Conservation (phyloP, 2,888 invertebrate species). For the Icerya purchasi region DNA sequence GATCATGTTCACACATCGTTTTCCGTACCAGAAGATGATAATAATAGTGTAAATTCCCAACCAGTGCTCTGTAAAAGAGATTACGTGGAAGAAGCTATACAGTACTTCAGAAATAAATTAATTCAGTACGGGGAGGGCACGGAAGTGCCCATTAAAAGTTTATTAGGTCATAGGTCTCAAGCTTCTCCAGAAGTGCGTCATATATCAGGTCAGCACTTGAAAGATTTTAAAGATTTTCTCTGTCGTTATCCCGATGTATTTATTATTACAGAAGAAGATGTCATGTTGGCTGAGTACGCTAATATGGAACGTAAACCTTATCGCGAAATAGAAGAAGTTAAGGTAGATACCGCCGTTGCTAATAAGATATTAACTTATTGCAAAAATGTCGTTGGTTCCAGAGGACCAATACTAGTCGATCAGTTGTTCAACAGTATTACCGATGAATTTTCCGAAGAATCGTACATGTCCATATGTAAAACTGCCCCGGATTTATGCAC, state of each 20-base stretch:
- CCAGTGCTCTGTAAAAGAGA: constrained; percentile 39
- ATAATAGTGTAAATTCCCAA: constrained; percentile 21
- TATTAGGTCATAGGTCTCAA: constrained; percentile 87
- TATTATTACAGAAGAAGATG: constrained; percentile 57
- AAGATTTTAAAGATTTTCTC: constrained; percentile 81
- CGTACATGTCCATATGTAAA: constrained; percentile 72
- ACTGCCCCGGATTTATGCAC: constrained; percentile 73
- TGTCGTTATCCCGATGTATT: constrained; percentile 65
- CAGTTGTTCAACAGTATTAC: constrained; percentile 65
- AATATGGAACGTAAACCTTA: constrained; percentile 42
- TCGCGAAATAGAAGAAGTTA: constrained; percentile 48
- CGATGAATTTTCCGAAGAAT: constrained; percentile 49
- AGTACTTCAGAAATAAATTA: constrained; percentile 89
- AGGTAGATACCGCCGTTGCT: constrained; percentile 64
- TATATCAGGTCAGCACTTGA: constrained; percentile 80
- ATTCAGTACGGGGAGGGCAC: constrained; percentile 85
- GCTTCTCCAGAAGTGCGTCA: constrained; percentile 93
- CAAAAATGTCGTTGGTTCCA: constrained; percentile 56
- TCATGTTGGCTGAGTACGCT: constrained; percentile 45
- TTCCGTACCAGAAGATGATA: constrained; percentile 34
- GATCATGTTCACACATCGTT: constrained; percentile 72
- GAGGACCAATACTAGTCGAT: constrained; percentile 65
- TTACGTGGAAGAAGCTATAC: constrained; percentile 88
- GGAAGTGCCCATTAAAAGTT: constrained; percentile 89
- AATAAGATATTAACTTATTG: constrained; percentile 62